Percentiles rank a stretch among this genome's conserved stretches.
phyloP scores from a whole-genome alignment of 2,113 vertebrate species.

The Meriones unguiculatus region DNA sequence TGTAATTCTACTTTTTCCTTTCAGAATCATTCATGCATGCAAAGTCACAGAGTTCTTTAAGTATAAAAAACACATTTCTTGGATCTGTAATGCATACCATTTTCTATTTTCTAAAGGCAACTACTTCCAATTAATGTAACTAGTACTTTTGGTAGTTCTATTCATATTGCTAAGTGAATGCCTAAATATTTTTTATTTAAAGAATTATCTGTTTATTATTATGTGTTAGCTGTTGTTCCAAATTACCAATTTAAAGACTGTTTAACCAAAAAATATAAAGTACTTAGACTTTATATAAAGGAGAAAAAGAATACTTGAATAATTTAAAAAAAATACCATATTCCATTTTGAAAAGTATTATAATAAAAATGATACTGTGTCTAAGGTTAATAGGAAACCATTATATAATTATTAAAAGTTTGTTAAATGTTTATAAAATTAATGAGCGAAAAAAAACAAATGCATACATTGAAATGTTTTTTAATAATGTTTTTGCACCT shows the following conservation, averaged over 20 bases:
- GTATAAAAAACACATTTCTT: background rate
- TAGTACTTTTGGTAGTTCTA: background rate
- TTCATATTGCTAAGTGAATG: constrained; percentile 3
- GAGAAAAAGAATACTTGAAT: constrained; percentile 23
- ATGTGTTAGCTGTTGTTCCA: constrained; percentile 33
- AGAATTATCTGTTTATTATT: constrained; percentile 28
- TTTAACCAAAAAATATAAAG: constrained; percentile 51
- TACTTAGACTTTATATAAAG: constrained; percentile 8
- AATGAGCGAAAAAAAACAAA: background rate
- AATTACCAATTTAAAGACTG: constrained; percentile 13
- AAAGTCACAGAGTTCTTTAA: background rate
- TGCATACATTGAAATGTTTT: background rate
- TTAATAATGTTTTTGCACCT: constrained; percentile 1
- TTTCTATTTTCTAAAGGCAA: constrained; percentile 28
- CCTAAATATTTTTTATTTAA: constrained; percentile 12
- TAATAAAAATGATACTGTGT: constrained; percentile 15
- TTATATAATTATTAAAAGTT: constrained; percentile 37
- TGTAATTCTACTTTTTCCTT: constrained; percentile 36
- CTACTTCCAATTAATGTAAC: background rate
- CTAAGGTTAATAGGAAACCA: background rate
- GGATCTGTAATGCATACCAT: background rate
- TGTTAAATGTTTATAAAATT: background rate
- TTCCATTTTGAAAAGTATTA: background rate
- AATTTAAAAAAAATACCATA: constrained; percentile 37
- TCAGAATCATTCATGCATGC: background rate